Evolutionary conservation across 2,113 vertebrate species (phyloP).

Genomic region (Hippocampus guttulatus): DNA sequence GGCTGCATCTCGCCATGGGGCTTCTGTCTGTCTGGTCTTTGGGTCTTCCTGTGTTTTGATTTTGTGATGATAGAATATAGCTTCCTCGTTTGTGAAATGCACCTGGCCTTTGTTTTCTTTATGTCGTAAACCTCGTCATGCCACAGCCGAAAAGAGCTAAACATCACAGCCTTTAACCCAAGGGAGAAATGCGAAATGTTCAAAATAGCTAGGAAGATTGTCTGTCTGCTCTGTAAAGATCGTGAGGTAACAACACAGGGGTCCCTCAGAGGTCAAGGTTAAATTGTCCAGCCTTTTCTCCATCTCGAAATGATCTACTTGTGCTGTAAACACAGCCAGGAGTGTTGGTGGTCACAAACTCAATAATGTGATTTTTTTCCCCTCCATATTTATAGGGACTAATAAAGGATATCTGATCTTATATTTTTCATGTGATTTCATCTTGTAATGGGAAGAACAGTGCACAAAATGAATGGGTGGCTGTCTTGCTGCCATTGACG

Average conservation of each 20-base stretch:
- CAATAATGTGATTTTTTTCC: background rate
- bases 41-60: slow-evolving; percentile 67
- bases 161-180: slow-evolving; percentile 9
- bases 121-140: slow-evolving; percentile 60
- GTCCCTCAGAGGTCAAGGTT: background rate
- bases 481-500: background rate
- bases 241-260: background rate
- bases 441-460: background rate
- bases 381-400: too few relatives aligned
- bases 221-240: slow-evolving; percentile 8
- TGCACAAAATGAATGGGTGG: background rate
- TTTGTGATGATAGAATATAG: slow-evolving; percentile 44
- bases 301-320: background rate
- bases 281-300: background rate
- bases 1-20: slow-evolving; percentile 31
- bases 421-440: background rate
- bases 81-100: slow-evolving; percentile 63
- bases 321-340: too few relatives aligned
- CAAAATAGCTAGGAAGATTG: slow-evolving; percentile 14
- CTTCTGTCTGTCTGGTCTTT: slow-evolving; percentile 29
- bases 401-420: too few relatives aligned
- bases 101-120: slow-evolving; percentile 67
- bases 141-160: slow-evolving; percentile 33
- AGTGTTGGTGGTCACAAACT: background rate
- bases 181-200: background rate